Conservation (phyloP, 2,888 invertebrate species). For the Sinopyrophorus schimmeli region DNA sequence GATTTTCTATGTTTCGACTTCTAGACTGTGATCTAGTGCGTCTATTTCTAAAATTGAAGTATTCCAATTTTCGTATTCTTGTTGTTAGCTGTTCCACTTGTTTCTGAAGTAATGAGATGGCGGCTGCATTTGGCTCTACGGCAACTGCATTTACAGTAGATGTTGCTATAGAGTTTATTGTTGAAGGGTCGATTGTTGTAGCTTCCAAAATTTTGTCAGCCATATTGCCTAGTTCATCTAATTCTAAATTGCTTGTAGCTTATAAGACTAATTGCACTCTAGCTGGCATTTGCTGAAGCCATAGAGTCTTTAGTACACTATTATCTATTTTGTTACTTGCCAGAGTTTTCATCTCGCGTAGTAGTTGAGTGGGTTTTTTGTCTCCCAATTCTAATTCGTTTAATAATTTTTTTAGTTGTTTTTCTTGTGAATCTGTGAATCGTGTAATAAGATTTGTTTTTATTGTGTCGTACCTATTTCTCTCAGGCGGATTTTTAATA, state of each 20-base stretch:
- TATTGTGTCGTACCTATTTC: too few relatives aligned
- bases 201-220: conserved; percentile 2
- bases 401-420: too few relatives aligned
- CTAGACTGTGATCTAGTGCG: too few relatives aligned
- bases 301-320: not conserved
- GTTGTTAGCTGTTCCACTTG: not conserved
- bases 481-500: too few relatives aligned
- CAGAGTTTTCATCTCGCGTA: conserved; percentile 4
- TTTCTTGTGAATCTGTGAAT: too few relatives aligned
- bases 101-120: not conserved
- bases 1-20: too few relatives aligned
- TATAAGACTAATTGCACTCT: not conserved
- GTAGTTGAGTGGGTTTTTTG: conserved; percentile 1
- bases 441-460: too few relatives aligned
- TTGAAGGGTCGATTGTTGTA: too few relatives aligned
- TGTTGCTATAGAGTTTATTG: too few relatives aligned
- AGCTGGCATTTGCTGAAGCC: not conserved
- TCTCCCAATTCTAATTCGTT: too few relatives aligned
- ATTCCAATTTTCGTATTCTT: too few relatives aligned
- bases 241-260: not conserved
- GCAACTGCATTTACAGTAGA: not conserved
- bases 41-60: too few relatives aligned
- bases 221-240: not conserved
- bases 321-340: not conserved
- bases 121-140: not conserved